Base-by-base conservation (phyloP, 2,797 vertebrate species). In the Orientallactaga sibirica region DNA sequence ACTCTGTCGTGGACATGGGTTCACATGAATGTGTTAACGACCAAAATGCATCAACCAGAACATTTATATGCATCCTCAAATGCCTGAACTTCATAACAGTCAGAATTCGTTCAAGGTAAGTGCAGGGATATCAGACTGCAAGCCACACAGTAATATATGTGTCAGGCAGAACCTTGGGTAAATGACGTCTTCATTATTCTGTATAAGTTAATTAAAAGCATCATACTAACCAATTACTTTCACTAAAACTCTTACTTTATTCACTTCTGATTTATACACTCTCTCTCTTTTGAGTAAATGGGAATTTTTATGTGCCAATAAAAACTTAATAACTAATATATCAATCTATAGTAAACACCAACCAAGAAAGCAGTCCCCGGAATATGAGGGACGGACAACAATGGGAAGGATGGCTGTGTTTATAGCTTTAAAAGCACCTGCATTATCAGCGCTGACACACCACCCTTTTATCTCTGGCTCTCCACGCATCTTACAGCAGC, bases 191-290 rank as follows among this genome's bases (percentile, higher is more conserved):
- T 94, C 93, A 87, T 94, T 93, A 95, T 94, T 93, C 83, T 15
- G 80, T 96, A 91, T 90, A 96, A 95, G 92, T 97, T 97, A 96
- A 97, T 97, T 96, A 95, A 97, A 96, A 90, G 85, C 94, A 91
- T 95, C 80, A 78, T 95, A 84, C 82, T 95, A 95, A 96, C 96
- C 96, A 93, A 97, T 96, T 91, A 93, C 4, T 95, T 64, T 61
- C 86, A 73, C 92, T 90, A 85, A 86, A 84, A 48, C 37, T 86
- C 93, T 95, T 91, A 93, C 91, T 97, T 95, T 85, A 95, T 93
- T 96, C 88, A 91, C 80, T 89, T 92, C 86, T 96, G 92, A 97
- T 96, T 97, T 96, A 96, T 91, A 88, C 58, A 94, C 61, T 84
- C n/a, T 93, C 43, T 43, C 48, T 94, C 86, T 82, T 94, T 92